Evolutionary conservation across 2,113 vertebrate genomes (phyloP).

Genomic region (Ciconia maguari): DNA sequence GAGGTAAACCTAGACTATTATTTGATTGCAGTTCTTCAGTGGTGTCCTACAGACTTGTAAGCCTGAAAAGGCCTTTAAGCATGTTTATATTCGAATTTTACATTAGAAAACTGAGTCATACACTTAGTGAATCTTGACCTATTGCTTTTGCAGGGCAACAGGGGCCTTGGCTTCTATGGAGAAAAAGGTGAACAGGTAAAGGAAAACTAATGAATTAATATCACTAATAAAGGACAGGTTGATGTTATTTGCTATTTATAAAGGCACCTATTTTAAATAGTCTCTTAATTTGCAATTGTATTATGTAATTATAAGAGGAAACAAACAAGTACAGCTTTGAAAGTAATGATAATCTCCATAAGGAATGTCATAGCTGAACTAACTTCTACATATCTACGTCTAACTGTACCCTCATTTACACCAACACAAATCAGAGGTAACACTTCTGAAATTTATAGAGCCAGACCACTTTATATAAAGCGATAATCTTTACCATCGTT

Average conservation of each 20-base stretch:
- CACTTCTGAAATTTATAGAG: not conserved
- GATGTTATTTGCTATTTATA: not conserved
- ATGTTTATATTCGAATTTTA: not conserved
- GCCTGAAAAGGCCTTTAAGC: not conserved
- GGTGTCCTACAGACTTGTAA: not conserved
- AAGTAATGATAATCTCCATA: not conserved
- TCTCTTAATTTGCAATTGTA: not conserved
- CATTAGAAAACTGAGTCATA: not conserved
- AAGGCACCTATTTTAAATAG: not conserved
- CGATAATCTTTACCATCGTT: not conserved
- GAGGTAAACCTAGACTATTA: not conserved
- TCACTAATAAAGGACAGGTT: not conserved
- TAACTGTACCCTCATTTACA: not conserved
- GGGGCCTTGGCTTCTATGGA: conserved; percentile 77
- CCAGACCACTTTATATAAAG: not conserved
- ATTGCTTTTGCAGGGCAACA: conserved; percentile 74
- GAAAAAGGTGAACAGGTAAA: conserved; percentile 81
- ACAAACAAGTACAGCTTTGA: not conserved
- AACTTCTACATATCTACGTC: not conserved
- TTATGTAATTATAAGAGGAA: not conserved
- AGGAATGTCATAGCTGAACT: not conserved
- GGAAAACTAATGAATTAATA: not conserved
- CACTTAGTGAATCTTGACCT: not conserved
- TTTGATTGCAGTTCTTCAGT: not conserved
- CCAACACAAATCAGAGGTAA: not conserved